These are phyloP conservation scores for Micrastur ruficollis DNA, from an alignment of 2,797 vertebrate species.

Conservation along the genomic window DNA sequence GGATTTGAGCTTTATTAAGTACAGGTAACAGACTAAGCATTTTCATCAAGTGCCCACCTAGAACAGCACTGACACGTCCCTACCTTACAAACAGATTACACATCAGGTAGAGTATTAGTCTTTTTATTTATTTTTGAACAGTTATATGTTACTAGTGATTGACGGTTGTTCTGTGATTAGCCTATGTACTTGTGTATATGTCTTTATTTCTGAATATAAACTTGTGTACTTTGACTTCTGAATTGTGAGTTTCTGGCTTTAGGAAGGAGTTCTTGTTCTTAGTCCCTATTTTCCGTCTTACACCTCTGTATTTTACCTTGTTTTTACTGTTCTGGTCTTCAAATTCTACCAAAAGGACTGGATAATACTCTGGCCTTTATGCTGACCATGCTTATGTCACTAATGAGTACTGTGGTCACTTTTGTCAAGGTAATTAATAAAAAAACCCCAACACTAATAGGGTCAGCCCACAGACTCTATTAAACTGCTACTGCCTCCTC, in stretches of 20 bases:
- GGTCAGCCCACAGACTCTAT: background rate
- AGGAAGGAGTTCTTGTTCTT: background rate
- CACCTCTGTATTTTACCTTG: background rate
- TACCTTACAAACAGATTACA: background rate
- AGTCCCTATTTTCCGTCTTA: background rate
- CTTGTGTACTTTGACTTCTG: background rate
- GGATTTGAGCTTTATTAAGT: background rate
- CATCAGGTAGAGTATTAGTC: background rate
- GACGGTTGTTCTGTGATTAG: background rate
- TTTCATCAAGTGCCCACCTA: background rate
- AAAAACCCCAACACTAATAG: background rate
- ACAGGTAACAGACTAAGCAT: accelerated
- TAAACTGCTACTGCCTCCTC: background rate
- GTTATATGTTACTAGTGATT: background rate
- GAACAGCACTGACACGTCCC: background rate
- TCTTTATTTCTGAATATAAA: background rate
- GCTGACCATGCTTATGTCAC: background rate
- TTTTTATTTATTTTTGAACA: background rate
- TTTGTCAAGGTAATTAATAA: background rate
- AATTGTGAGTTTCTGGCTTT: background rate
- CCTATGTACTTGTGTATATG: background rate
- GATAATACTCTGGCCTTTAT: background rate
- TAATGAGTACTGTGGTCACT: background rate
- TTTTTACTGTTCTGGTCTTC: background rate
- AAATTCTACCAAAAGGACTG: background rate